phyloP scores from a whole-genome alignment of 2,888 invertebrate species.

The Panopea generosa region DNA sequence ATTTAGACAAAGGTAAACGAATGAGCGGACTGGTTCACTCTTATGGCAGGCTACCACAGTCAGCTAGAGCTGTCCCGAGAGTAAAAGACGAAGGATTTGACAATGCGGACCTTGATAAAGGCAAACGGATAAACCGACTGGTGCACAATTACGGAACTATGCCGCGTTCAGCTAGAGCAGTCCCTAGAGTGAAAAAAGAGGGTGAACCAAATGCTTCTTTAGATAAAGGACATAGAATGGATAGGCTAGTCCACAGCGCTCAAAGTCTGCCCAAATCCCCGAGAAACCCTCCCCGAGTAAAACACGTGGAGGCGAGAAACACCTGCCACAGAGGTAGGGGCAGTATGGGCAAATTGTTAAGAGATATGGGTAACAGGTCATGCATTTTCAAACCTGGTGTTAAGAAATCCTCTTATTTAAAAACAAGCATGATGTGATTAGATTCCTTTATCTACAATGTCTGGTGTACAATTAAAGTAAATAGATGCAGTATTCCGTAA shows the following conservation, averaged over 20 bases:
- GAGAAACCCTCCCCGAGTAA: constrained; percentile 68
- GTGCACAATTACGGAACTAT: constrained; percentile 66
- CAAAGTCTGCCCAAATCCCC: constrained; percentile 61
- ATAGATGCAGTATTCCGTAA: no score
- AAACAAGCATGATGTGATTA: constrained; percentile 60
- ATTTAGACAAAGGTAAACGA: constrained; percentile 71
- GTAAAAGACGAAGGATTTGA: constrained; percentile 72
- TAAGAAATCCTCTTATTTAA: constrained; percentile 52
- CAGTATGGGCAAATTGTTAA: constrained; percentile 67
- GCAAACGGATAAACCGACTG: constrained; percentile 70
- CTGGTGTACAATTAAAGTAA: no score
- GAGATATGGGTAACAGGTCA: constrained; percentile 65
- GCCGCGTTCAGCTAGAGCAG: constrained; percentile 57
- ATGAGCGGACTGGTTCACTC: constrained; percentile 72
- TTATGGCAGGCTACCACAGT: constrained; percentile 61
- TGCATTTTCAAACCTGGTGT: constrained; percentile 68
- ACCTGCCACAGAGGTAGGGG: constrained; percentile 67
- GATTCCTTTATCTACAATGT: no score
- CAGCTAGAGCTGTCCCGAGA: constrained; percentile 69
- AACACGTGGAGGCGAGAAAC: constrained; percentile 65
- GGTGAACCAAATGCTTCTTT: constrained; percentile 69
- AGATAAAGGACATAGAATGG: constrained; percentile 72
- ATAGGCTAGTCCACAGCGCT: constrained; percentile 65
- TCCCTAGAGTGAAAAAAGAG: constrained; percentile 70
- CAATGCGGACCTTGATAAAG: constrained; percentile 70